Percentiles rank a stretch among this genome's conserved stretches.
These are phyloP conservation scores for Myrmecobius fasciatus DNA, from an alignment of 2,113 vertebrate genomes.

Conservation along the genomic window DNA sequence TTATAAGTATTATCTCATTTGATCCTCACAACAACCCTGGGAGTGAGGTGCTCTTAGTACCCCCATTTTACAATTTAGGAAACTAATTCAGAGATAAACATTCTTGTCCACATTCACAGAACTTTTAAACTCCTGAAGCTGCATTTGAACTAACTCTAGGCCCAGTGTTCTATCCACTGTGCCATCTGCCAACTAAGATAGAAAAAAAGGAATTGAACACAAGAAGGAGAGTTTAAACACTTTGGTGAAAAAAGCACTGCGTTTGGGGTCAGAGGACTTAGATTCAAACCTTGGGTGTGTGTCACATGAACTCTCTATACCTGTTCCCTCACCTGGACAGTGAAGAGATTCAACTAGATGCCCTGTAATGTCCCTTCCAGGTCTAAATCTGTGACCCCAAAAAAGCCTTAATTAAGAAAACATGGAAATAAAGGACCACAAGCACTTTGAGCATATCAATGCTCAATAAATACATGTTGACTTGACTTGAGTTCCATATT, in stretches of 20 bases:
- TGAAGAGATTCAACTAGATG: background rate
- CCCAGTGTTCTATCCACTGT: background rate
- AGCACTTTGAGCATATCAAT: background rate
- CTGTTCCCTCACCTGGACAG: background rate
- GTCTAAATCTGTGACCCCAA: background rate
- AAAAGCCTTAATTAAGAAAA: background rate
- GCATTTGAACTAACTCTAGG: background rate
- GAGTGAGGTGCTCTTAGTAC: background rate
- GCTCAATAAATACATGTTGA: conserved; percentile 13
- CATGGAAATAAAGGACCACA: conserved; percentile 14
- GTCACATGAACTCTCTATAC: background rate
- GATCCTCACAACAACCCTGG: background rate
- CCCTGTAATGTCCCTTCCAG: background rate
- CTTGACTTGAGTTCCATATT: background rate
- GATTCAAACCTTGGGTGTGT: background rate
- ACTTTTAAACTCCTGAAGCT: background rate
- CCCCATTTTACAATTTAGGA: background rate
- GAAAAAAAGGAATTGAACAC: background rate
- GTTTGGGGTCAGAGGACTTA: background rate
- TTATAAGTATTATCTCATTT: background rate
- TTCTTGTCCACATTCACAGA: background rate
- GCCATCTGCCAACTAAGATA: background rate
- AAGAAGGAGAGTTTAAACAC: background rate
- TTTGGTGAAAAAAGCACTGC: background rate
- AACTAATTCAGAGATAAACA: background rate